Percentiles rank a stretch among this genome's conserved stretches.
Evolutionary conservation across 2,797 vertebrate species (phyloP).

Genomic region (Urocyon cinereoargenteus): DNA sequence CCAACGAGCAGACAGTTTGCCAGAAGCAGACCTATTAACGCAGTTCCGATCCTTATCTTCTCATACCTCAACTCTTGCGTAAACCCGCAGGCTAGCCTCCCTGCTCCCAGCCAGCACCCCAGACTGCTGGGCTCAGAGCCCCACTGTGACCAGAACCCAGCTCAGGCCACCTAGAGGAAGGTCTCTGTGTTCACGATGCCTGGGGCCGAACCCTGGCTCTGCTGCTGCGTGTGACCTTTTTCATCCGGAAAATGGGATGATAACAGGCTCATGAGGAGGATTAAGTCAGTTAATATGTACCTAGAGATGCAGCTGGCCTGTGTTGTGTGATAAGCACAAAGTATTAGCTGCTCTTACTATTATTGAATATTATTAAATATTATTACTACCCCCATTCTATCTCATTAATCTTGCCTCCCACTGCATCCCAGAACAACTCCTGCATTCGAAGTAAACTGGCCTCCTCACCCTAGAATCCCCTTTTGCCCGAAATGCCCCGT

Average conservation of each 20-base stretch:
- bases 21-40: background rate
- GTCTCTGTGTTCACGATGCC: background rate
- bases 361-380: background rate
- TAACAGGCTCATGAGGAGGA: background rate
- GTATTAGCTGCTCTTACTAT: background rate
- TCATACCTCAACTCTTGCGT: background rate
- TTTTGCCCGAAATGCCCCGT: background rate
- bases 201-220: background rate
- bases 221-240: background rate
- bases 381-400: background rate
- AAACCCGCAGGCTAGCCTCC: background rate
- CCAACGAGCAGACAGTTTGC: background rate
- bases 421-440: background rate
- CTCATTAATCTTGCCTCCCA: background rate
- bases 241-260: background rate
- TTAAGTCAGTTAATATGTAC: background rate
- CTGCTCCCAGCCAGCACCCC: background rate
- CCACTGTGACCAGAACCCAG: background rate
- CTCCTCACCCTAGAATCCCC: background rate
- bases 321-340: background rate
- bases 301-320: background rate
- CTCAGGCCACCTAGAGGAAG: background rate
- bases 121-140: background rate
- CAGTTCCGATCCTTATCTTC: background rate
- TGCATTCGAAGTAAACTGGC: background rate